Evolutionary conservation across 2,113 vertebrate genomes (phyloP), one percentile per base, ranked within the genome.

Genomic region (Leptocoma aspasia): DNA sequence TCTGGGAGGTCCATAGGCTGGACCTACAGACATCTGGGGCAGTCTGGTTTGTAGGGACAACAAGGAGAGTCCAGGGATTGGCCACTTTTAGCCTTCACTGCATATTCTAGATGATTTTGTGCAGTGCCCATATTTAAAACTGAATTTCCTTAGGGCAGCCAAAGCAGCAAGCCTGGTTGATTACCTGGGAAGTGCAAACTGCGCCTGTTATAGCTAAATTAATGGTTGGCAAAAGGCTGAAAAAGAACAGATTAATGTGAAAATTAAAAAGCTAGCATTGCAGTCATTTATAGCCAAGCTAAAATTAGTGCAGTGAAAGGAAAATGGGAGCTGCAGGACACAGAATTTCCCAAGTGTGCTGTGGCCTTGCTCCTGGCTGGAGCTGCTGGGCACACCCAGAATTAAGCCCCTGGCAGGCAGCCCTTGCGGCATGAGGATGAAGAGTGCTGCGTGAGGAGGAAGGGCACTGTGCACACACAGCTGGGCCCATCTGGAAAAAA

Each of bases 401-500:
- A 33, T 9, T 33, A 83, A 94, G 41, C 17, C 76, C 30, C 33
- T 41, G 83, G 80, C 91, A 92, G 4, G 45, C 80, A 72, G 45
- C 0, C 2, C 33, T 28, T 63, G 71, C 1, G 20, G 65, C 0
- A 1, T 30, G 75, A 75, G 69, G 69, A 82, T 84, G 70, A 86
- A 26, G 72, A 44, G 68, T 1, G 21, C 47, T 35, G 47, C 4
- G 13, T 37, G 63, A 66, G 56, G 65, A 87, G 69, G 61, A 84
- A 66, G 73, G 44, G 64, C 26, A 6, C 68, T 28, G 60, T 31
- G 31, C 69, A 45, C 39, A 75, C 75, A 77, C 89, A 92, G 90
- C 93, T 91, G 93, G 12, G 53, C 77, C 77, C 66, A 70, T 82
- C 90, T 84, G 87, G 81, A 78, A 85, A 78, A 85, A 94, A 91